Conservation (phyloP, 2,113 vertebrate genomes). For the Corythornis cristatus region DNA sequence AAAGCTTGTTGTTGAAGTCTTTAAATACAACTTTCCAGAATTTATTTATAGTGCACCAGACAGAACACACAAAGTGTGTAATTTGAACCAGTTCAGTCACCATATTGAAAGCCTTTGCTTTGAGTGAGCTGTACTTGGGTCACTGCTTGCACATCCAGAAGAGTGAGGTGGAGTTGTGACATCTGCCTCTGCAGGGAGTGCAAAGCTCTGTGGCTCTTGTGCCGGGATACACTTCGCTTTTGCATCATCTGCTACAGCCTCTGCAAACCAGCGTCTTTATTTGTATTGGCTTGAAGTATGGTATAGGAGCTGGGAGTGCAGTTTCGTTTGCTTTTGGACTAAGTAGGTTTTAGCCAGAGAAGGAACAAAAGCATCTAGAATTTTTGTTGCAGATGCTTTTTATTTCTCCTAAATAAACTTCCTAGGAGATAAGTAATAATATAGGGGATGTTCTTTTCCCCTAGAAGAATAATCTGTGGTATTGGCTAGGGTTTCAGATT, state of each 20-base stretch:
- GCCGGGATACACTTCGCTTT: background rate
- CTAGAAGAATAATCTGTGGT: background rate
- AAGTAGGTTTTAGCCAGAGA: background rate
- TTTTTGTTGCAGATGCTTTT: background rate
- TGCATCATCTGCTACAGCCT: background rate
- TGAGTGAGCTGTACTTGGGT: background rate
- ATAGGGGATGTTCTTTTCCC: background rate
- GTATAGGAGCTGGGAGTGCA: background rate
- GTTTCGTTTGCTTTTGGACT: background rate
- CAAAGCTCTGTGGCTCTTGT: background rate
- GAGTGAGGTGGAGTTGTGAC: background rate
- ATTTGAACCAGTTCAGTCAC: background rate
- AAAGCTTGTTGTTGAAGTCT: background rate
- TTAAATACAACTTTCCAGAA: background rate
- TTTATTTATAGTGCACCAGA: background rate
- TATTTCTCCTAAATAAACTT: background rate
- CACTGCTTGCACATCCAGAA: background rate
- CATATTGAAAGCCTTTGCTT: background rate
- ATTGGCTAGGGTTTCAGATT: background rate
- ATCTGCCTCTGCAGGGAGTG: background rate
- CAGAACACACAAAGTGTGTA: background rate
- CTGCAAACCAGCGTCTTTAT: background rate
- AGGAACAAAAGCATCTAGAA: background rate
- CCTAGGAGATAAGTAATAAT: background rate
- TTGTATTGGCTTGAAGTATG: background rate